Evolutionary conservation across 1,140 invertebrate species (phyloP), one percentile per base, ranked within the genome.

Genomic region (Sitobion miscanthi): DNA sequence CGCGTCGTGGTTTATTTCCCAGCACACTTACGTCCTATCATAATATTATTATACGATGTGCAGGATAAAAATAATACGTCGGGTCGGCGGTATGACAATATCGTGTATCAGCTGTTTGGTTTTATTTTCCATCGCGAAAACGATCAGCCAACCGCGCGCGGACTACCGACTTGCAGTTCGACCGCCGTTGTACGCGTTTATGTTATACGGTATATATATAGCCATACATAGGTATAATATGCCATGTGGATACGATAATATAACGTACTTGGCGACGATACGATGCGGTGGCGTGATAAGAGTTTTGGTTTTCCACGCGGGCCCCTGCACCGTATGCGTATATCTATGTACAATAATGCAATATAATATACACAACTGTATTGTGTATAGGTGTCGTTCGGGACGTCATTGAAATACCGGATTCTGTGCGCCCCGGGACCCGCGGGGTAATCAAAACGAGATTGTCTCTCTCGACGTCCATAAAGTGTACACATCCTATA

Each of bases 391-490:
- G 30, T n/a, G 62, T 35, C 2, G 62, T 35, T 6, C 86, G 47
- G 86, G 2, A 30, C 17, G 47, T 49, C 87, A 38, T 54, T 54
- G 87, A 38, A 38, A 89, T 89, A 89, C 87, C 87, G 87, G 87
- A 89, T 89, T 38, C 20, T 54, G 47, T 54, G 87, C 49, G 87
- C 87, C 87, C 87, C 49, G 9, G 87, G 49, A 89, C n/a, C 47
- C 49, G 87, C 47, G n/a, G 87, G 47, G 20, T 21, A 54, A 54
- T 89, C 87, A 54, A 89, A 89, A 52, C 87, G 52, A 54, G 47
- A 52, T 89, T 54, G 87, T 54, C 86, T 52, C n/a, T 88, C n/a
- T 88, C 30, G 49, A 88, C 45, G 21, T 89, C 87, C 87, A 54
- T 54, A 54, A 9, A 54, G 87, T 38, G 11, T 23, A 23, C 9